Evolutionary conservation across 2,113 vertebrate genomes (phyloP).

Genomic region (Garra rufa): DNA sequence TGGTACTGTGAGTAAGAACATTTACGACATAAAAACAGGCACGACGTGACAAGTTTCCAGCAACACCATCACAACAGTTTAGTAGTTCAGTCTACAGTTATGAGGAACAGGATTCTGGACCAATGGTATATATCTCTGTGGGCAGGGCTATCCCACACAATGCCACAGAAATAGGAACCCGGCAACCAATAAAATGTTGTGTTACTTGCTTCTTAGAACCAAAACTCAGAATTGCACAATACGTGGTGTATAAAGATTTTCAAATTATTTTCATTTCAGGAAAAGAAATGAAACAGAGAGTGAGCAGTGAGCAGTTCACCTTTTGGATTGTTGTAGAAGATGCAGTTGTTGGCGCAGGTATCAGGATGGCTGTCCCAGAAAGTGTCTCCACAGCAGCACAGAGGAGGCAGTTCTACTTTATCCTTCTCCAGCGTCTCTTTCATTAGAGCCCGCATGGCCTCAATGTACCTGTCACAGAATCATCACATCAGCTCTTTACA

Average conservation of each 20-base stretch:
- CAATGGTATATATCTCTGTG: not conserved
- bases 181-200: not conserved
- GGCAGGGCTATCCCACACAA: not conserved
- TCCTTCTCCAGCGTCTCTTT: constrained; percentile 78
- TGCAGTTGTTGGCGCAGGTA: constrained; percentile 93
- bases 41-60: not conserved
- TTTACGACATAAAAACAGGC: not conserved
- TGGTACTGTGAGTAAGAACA: constrained; percentile 8
- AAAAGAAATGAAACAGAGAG: too few species aligned
- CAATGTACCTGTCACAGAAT: constrained; percentile 77
- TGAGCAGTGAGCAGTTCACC: constrained; percentile 73
- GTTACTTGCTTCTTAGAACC: not conserved
- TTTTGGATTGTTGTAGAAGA: constrained; percentile 91
- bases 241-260: not conserved
- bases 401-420: constrained; percentile 80
- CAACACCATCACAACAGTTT: not conserved
- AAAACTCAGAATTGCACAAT: not conserved
- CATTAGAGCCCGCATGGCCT: constrained; percentile 84
- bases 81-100: not conserved
- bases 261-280: not conserved
- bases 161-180: not conserved
- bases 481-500: not conserved
- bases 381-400: constrained; percentile 86
- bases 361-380: constrained; percentile 95
- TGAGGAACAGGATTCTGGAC: not conserved